Evolutionary conservation across 2,113 vertebrate species (phyloP), one percentile per base, ranked within the genome.

Genomic region (Nothobranchius kuhntae): DNA sequence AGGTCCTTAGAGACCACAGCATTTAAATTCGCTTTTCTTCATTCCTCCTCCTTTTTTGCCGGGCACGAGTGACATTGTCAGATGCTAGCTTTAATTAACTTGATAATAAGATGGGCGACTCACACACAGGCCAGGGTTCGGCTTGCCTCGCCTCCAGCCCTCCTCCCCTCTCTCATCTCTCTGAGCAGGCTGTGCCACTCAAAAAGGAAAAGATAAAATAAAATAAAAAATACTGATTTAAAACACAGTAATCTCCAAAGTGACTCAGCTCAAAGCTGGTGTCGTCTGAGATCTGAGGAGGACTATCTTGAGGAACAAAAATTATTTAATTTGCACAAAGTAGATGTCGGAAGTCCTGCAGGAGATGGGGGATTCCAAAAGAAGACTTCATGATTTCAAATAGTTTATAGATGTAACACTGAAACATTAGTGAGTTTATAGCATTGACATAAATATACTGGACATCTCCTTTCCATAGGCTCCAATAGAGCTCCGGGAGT

Each of bases 51-150:
- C 68, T 69, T 71, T 81, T 75, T 82, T 47, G 71, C 81, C 12
- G 73, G 82, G 94, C 95, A 96, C 95, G 93, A 96, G 95, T 95
- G 96, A 96, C 96, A 97, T 97, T 98, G 96, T 98, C 96, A 97
- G 95, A 96, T 95, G 95, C 95, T 96, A 90, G 93, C 95, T 99
- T 98, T 98, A 98, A 99, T 99, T 98, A 99, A 98, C 95, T 96
- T 95, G 96, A 98, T 98, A 98, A 99, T 96, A 96, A 96, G 96
- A 96, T 94, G 95, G 94, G 95, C 95, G 94, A 90, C 94, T 92
- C 91, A 82, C 93, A 93, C 93, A 91, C 94, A 90, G 94, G 93
- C 92, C 94, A 91, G 93, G 92, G 88, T 94, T 92, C 85, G 91
- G 91, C 92, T 92, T 93, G 89, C 91, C 92, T 91, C 81, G 91